phyloP scores from a whole-genome alignment of 2,113 vertebrate species.

The Brevimyrus niger region DNA sequence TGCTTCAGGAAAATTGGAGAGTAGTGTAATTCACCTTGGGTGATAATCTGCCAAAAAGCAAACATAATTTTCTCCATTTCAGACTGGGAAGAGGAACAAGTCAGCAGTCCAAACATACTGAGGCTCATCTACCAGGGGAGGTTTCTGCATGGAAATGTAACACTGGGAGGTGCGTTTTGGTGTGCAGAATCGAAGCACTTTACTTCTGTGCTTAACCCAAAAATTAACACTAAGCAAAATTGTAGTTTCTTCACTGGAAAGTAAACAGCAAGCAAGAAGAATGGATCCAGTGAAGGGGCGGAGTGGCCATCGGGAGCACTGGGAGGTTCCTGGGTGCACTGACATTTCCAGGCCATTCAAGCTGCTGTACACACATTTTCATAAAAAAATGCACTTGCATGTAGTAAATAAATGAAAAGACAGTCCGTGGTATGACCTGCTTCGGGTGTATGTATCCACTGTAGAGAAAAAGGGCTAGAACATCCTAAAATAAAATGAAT shows the following conservation, averaged over 20 bases:
- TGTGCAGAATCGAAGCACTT: neutral
- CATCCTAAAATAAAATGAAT: neutral
- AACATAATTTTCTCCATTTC: constrained; percentile 15
- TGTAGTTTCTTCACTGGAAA: neutral
- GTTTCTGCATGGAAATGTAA: constrained; percentile 97
- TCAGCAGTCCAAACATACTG: constrained; percentile 94
- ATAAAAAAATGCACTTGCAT: neutral
- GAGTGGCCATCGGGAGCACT: neutral
- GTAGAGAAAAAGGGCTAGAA: neutral
- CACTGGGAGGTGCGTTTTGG: constrained; percentile 80
- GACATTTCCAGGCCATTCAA: neutral
- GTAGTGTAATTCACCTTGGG: neutral
- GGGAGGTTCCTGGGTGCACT: neutral
- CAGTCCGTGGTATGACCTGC: neutral
- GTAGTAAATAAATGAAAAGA: neutral
- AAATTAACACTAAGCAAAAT: neutral
- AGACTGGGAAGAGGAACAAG: constrained; percentile 98
- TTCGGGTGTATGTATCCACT: neutral
- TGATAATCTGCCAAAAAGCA: neutral
- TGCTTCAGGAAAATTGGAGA: neutral
- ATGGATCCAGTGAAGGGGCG: neutral
- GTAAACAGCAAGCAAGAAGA: neutral
- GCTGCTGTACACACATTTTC: neutral
- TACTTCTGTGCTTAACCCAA: neutral
- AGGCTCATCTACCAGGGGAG: constrained; percentile 97